Evolutionary conservation across 2,113 vertebrate genomes (phyloP), one percentile per base, ranked within the genome.

Genomic region (Oreochromis spilurus): DNA sequence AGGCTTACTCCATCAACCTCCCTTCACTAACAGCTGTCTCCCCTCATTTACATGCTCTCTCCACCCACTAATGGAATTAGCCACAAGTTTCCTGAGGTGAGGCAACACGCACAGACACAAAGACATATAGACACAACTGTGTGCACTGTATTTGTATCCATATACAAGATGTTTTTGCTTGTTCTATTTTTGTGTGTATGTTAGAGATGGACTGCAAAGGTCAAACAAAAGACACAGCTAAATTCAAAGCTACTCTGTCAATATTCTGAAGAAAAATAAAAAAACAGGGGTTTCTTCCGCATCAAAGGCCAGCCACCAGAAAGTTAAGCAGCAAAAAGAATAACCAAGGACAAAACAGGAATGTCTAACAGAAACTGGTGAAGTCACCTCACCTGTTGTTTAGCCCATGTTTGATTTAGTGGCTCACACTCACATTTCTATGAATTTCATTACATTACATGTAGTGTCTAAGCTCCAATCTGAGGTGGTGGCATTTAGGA

Each of bases 21-120:
- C 96, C 95, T 55, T 85, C 91, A 89, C 96, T 89, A 96, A 97
- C 98, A 99, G 98, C 98, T 99, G 98, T 98, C 98, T 98, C 96
- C 95, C 96, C 96, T 98, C 97, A 98, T 99, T 99, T 99, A 96
- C 97, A 98, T 99, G 97, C 95, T 95, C 96, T 97, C 97, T 97
- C 96, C 91, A 95, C 96, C 97, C 96, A 97, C 97, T 98, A 98
- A 99, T 98, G 97, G 98, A 98, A 98, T 98, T 98, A 98, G 97
- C 97, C 97, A 96, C 94, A 97, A 97, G 97, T 97, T 98, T 99
- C 98, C 98, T 97, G 97, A 98, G 98, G 97, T 98, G 98, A 97
- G 97, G 96, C 82, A 94, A 78, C 83, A 84, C 80, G 48, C 53
- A 82, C 31, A 84, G n/a, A 58, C 52, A 82, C 54, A 84, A 79